Base-by-base conservation (phyloP, 2,888 invertebrate species). In the Creontiades dilutus region DNA sequence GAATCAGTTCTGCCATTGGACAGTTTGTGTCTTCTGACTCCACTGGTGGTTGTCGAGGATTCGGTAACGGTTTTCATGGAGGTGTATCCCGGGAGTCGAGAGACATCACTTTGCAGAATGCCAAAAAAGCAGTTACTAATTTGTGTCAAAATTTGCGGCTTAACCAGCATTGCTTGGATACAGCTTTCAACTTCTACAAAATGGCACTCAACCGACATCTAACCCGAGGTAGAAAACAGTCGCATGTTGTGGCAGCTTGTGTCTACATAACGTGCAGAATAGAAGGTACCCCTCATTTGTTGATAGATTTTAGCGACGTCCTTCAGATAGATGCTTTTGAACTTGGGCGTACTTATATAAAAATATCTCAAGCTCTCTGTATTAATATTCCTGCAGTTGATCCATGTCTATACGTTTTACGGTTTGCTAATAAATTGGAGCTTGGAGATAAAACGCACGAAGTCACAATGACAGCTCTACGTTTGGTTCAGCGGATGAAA, bases 301-400 rank as follows among this genome's bases (percentile, higher is more conserved):
- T 99, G 87, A 97, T 99, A 92, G 99, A 99, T 93, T 98, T 99
- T 91, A 99, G 99, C 94, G 99, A 99, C 94, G 96, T 98, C n/a
- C 95, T 98, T 48, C 97, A 99, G 94, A 98, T 99, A 92, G 91
- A 91, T 90, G 98, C 99, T 89, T 99, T 98, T 93, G 98, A 98
- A 93, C 94, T 99, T 57, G 99, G 99, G 86, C 95, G 98, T 90
- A 98, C 98, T 0, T 99, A 99, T 93, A 95, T 98, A 92, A 96
- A 96, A 93, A 94, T 99, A 89, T 97, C 98, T 0, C 95, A 97
- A 93, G 97, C 97, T 52, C 94, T 99, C 16, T 97, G 97, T 93
- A 97, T 99, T 92, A 97, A 96, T 92, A 96, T 97, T 93, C 98
- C 98, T 91, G 96, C 97, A 11, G 82, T 94, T 96, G 99, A 99